A percentile compares a stretch with the other conserved stretches of the same genome.
Evolutionary conservation across 2,797 vertebrate species (phyloP).

Genomic region (Prionace glauca): DNA sequence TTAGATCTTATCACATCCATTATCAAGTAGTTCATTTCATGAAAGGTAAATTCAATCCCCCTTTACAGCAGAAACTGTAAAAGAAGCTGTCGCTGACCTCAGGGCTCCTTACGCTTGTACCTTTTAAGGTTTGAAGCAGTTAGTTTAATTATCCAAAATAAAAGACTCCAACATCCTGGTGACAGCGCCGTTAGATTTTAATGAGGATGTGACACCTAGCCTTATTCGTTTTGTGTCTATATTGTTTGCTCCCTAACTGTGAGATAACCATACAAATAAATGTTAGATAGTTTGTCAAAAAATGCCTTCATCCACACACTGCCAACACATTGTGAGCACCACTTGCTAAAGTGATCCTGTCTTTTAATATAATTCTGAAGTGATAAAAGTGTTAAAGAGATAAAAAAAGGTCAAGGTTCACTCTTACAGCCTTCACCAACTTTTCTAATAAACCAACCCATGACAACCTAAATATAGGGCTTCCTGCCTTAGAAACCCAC

Average conservation of each 20-base stretch:
- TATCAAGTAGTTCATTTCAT: neutral
- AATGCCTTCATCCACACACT: neutral
- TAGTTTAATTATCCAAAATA: constrained; percentile 1
- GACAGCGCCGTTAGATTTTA: neutral
- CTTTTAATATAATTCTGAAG: neutral
- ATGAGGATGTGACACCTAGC: neutral
- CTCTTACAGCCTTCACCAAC: neutral
- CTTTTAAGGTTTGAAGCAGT: neutral
- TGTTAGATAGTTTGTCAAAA: neutral
- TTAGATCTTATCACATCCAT: constrained; percentile 3
- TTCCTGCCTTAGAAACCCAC: neutral
- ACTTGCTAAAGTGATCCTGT: neutral
- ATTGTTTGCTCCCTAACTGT: neutral
- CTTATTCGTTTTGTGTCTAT: neutral
- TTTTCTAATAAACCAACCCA: neutral
- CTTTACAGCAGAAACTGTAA: neutral
- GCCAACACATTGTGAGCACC: neutral
- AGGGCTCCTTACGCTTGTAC: neutral
- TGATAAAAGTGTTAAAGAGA: neutral
- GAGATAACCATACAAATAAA: neutral
- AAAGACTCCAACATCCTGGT: neutral
- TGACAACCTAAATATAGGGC: neutral
- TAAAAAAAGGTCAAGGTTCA: neutral
- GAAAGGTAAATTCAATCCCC: constrained; percentile 8
- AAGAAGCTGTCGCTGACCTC: neutral